Percentiles rank a stretch among this genome's conserved stretches.
Conservation (phyloP, 2,888 invertebrate species). For the Hemicrepidius hirtus region DNA sequence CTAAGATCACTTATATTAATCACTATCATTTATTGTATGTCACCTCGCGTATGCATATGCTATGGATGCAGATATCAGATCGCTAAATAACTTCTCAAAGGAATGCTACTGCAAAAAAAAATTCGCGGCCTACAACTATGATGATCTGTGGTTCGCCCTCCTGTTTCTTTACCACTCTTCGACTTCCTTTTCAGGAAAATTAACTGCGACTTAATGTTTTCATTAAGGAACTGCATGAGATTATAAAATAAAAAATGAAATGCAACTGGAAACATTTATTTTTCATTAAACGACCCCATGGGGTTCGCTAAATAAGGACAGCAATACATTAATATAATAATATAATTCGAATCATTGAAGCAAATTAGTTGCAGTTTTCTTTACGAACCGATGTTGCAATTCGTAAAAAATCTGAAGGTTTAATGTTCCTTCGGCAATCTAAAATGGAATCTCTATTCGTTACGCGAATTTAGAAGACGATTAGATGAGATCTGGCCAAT, state of each 20-base stretch:
- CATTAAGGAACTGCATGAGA: neutral
- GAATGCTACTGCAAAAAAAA: slow-evolving; percentile 38
- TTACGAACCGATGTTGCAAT: neutral
- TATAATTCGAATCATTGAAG: slow-evolving; percentile 3
- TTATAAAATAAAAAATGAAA: no score
- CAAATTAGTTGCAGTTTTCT: slow-evolving; percentile 15
- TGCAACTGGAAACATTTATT: no score
- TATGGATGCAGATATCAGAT: slow-evolving; percentile 43
- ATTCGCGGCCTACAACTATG: slow-evolving; percentile 33
- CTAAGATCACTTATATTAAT: slow-evolving; percentile 52
- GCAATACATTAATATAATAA: no score
- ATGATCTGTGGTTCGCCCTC: slow-evolving; percentile 27
- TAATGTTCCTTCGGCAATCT: slow-evolving; percentile 31
- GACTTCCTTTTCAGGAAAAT: slow-evolving; percentile 6
- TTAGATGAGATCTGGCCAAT: slow-evolving; percentile 39
- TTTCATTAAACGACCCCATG: neutral
- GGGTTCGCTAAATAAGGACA: neutral
- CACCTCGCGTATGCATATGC: slow-evolving; percentile 44
- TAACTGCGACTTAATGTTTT: neutral
- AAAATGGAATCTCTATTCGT: slow-evolving; percentile 26
- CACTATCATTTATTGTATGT: slow-evolving; percentile 50
- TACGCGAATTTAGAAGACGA: slow-evolving; percentile 16
- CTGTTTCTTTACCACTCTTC: slow-evolving; percentile 13
- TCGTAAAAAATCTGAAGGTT: neutral
- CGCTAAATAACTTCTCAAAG: slow-evolving; percentile 42